Conservation (phyloP, 2,113 vertebrate species). For the Lonchura striata region DNA sequence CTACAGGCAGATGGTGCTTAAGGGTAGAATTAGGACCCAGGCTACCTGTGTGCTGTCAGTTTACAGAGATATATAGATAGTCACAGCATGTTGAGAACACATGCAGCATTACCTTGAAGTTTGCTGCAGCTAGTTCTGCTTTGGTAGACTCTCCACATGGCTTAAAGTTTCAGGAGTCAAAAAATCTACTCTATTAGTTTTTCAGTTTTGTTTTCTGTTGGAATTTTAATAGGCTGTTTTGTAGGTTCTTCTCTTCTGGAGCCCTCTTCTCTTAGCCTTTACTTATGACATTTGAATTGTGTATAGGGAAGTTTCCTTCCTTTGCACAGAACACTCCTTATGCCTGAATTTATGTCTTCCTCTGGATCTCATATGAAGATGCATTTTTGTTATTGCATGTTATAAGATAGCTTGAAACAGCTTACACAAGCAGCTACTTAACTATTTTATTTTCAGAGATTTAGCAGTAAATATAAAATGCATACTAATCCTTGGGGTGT, state of each 20-base stretch:
- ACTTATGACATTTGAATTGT: background rate
- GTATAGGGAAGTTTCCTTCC: background rate
- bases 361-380: background rate
- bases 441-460: background rate
- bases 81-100: background rate
- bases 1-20: background rate
- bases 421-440: background rate
- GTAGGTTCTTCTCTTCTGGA: background rate
- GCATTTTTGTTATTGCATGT: background rate
- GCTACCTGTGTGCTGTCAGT: background rate
- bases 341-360: background rate
- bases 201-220: background rate
- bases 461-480: background rate
- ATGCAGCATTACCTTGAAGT: background rate
- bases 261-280: background rate
- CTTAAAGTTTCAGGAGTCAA: background rate
- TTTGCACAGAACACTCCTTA: background rate
- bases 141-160: background rate
- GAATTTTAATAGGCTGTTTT: background rate
- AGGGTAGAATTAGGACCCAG: background rate
- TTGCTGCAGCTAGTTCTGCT: background rate
- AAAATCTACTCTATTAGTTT: background rate
- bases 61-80: background rate
- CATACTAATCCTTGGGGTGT: background rate
- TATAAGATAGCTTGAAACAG: background rate